Evolutionary conservation across 2,888 invertebrate genomes (phyloP), one percentile per base, ranked within the genome.

Genomic region (Sepioteuthis lessoniana): DNA sequence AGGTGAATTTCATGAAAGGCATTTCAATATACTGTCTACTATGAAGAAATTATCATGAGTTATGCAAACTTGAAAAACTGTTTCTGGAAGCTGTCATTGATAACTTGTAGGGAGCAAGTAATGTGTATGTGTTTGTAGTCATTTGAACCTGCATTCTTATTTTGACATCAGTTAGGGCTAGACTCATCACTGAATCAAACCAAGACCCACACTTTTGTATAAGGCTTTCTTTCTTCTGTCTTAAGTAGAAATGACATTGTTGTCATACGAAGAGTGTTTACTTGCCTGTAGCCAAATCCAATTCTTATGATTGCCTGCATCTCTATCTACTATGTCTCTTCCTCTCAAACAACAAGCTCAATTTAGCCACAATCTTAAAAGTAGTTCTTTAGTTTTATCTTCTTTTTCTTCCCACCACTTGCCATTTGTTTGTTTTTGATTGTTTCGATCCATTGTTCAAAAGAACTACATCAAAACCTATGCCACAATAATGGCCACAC

Each of bases 321-420:
- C 76, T 76, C 76, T 76, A 76, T n/a, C n/a, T n/a, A 76, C 76
- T n/a, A 76, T 76, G 35, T 76, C n/a, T 76, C 76, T 76, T n/a
- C 76, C 35, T 76, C 76, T 76, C 76, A 35, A 76, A 76, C 76
- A 76, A 76, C 35, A 76, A 55, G 55, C 55, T 55, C 55, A 55
- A 76, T 35, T 76, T 76, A 76, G 76, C 76, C 76, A n/a, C n/a
- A n/a, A 19, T 76, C n/a, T 76, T n/a, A 76, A n/a, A 16, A 35
- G 76, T 76, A 76, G 76, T n/a, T n/a, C 76, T 76, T n/a, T 76
- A 76, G n/a, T 76, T n/a, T 76, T 76, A n/a, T 76, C 76, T n/a
- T 76, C n/a, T 76, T 76, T 60, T 10, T n/a, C 76, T n/a, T n/a
- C 35, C 16, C n/a, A 35, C 76, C 76, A 76, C 76, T 76, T 76